Base-by-base conservation (phyloP, 2,113 vertebrate genomes). In the Synodontis membranacea region DNA sequence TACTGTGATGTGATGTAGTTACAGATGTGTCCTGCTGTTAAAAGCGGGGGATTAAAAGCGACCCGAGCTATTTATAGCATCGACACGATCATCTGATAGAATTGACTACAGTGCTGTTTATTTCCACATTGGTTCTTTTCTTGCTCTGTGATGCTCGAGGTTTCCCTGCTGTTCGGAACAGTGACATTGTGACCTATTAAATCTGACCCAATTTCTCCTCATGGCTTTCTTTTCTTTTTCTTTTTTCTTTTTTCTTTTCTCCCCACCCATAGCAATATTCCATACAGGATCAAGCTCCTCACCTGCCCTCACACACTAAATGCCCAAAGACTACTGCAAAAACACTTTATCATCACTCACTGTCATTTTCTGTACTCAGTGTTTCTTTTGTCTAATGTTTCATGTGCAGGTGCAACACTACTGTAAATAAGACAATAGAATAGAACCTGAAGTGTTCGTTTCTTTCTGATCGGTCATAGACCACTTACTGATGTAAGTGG, bases 151-250 rank as follows among this genome's bases (percentile, higher is more conserved):
- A 42, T 62, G 17, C 19, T 74, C 37, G 48, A 31, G 23, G 39
- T 42, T 72, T 50, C 50, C 72, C 1, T 42, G 78, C 19, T 58
- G 76, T 84, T 84, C 56, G 79, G 68, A 82, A 68, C 80, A 46
- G 28, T 46, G 79, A 81, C 74, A 50, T 44, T 78, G 60, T 79
- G 72, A 87, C 70, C 85, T 85, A 52, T 82, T 74, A 82, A 87
- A 75, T 75, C 44, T 83, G 82, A 88, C 74, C 89, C 81, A 90
- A 31, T 88, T 90, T 85, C 85, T 85, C 8, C 28, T 46, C 75
- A n/a, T 31, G 74, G 48, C 75, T 79, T 58, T 21, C 58, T 52
- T 58, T 80, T 58, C 5, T 7, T 42, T 23, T 31, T 21, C n/a
- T 34, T 19, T n/a, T n/a, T 39, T 25, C 31, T 39, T 12, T n/a